Percentiles rank a stretch among this genome's conserved stretches.
Conservation (phyloP, 2,888 invertebrate genomes). For the Drosophila longiperda region DNA sequence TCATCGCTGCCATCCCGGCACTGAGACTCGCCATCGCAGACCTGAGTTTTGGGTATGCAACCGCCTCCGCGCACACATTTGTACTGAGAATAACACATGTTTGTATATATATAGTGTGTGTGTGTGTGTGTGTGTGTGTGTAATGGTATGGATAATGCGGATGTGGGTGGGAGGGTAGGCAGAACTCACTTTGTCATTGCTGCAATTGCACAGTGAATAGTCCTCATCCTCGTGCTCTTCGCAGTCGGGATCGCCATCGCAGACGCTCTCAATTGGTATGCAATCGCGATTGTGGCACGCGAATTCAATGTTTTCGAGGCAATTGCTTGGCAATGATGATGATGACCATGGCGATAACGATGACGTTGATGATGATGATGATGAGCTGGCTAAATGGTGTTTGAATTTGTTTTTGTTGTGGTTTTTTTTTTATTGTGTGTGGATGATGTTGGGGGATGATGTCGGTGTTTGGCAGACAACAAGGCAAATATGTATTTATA, state of each 20-base stretch:
- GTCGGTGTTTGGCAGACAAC: slow-evolving; percentile 62
- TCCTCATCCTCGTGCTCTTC: slow-evolving; percentile 90
- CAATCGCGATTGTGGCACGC: slow-evolving; percentile 88
- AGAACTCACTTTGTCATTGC: slow-evolving; percentile 83
- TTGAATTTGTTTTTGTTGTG: slow-evolving; percentile 18
- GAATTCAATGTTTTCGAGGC: slow-evolving; percentile 86
- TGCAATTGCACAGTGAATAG: slow-evolving; percentile 83
- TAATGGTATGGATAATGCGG: slow-evolving; percentile 3
- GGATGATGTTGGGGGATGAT: slow-evolving; percentile 25
- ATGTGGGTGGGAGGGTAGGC: not conserved
- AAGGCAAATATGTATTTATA: slow-evolving; percentile 54
- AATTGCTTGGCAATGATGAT: slow-evolving; percentile 51
- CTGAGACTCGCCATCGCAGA: slow-evolving; percentile 86
- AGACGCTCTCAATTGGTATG: slow-evolving; percentile 91
- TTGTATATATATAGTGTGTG: slow-evolving; percentile 26
- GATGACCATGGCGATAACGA: slow-evolving; percentile 38
- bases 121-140: slow-evolving; percentile 5
- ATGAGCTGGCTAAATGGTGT: slow-evolving; percentile 62
- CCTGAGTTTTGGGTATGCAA: slow-evolving; percentile 84
- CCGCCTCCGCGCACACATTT: slow-evolving; percentile 85
- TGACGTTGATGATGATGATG: slow-evolving; percentile 39
- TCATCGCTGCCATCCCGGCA: slow-evolving; percentile 87
- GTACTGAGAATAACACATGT: slow-evolving; percentile 76
- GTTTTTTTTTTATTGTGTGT: slow-evolving; percentile 32
- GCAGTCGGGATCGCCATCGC: slow-evolving; percentile 94